Conservation (phyloP, 1,140 invertebrate species). For the Drosophila mojavensis region DNA sequence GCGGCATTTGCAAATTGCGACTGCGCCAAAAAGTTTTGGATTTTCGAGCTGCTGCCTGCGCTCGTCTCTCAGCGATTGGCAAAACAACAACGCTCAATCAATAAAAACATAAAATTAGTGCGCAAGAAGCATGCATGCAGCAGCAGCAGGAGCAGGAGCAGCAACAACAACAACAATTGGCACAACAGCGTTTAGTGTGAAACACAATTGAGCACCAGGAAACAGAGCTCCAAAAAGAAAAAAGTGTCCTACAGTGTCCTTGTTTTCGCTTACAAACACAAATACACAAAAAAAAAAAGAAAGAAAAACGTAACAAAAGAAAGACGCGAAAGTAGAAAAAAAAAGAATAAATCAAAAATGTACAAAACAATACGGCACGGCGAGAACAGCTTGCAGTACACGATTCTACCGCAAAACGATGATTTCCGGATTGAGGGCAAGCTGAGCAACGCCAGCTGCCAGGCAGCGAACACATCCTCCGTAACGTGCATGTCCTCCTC, state of each 20-base stretch:
- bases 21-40: conserved; percentile 47
- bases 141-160: conserved; percentile 43
- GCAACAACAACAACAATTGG: conserved; percentile 40
- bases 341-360: conserved; percentile 84
- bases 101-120: conserved; percentile 81
- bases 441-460: conserved; percentile 64
- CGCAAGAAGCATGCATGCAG: conserved; percentile 66
- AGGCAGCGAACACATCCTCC: conserved; percentile 29
- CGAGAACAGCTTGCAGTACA: conserved; percentile 89
- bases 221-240: neutral
- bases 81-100: conserved; percentile 75
- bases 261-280: neutral
- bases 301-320: conserved; percentile 7
- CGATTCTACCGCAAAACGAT: conserved; percentile 89
- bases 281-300: conserved; percentile 18
- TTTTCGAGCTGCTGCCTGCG: conserved; percentile 23
- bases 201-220: neutral
- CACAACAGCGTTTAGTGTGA: conserved; percentile 8
- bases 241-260: conserved; percentile 28
- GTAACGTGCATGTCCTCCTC: conserved; percentile 12
- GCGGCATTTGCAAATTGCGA: conserved; percentile 28
- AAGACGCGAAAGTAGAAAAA: neutral
- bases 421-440: conserved; percentile 87
- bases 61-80: conserved; percentile 13
- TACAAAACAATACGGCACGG: conserved; percentile 90